Conservation (phyloP, 1,140 invertebrate genomes). For the Mylabris phalerata region DNA sequence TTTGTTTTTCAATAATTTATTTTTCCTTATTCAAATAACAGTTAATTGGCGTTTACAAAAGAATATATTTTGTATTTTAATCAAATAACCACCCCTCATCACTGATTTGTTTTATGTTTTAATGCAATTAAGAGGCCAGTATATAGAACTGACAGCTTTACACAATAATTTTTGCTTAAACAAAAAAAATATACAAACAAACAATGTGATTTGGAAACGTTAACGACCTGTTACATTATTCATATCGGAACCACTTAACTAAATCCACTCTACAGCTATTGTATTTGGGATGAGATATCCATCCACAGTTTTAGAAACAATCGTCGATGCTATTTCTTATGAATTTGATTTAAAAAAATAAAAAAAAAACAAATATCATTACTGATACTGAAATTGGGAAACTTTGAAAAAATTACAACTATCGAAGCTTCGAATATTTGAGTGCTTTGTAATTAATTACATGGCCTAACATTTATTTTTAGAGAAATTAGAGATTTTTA, state of each 20-base stretch:
- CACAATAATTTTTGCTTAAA: slow-evolving; percentile 5
- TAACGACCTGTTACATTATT: slow-evolving; percentile 35
- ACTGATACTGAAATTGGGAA: too few species aligned
- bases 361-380: too few species aligned
- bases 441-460: too few species aligned
- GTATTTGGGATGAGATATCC: slow-evolving; percentile 21
- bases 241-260: slow-evolving; percentile 31
- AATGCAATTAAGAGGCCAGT: slow-evolving; percentile 28
- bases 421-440: too few species aligned
- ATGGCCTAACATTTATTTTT: too few species aligned
- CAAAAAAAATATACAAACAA: slow-evolving; percentile 26
- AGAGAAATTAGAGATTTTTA: too few species aligned
- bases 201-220: slow-evolving; percentile 25
- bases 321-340: neutral
- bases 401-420: too few species aligned
- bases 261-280: slow-evolving; percentile 24
- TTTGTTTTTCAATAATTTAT: neutral
- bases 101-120: slow-evolving; percentile 25
- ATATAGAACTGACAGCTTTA: slow-evolving; percentile 6
- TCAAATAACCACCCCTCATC: neutral
- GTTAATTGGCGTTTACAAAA: too few species aligned
- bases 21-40: too few species aligned
- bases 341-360: slow-evolving; percentile 1
- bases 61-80: slow-evolving; percentile 11
- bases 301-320: slow-evolving; percentile 1